Base-by-base conservation (phyloP, 2,888 invertebrate species). In the Drosophila formosana region DNA sequence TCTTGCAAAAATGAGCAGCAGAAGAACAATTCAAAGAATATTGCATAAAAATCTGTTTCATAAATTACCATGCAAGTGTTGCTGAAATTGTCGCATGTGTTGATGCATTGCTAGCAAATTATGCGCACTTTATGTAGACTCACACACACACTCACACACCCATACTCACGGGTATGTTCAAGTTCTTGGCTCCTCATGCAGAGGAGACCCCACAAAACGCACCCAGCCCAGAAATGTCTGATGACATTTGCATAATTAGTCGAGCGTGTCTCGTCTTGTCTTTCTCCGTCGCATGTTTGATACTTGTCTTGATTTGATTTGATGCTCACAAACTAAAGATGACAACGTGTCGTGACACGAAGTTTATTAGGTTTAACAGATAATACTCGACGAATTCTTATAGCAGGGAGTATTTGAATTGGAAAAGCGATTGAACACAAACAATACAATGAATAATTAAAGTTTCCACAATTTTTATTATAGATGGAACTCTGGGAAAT, bases 161-260 rank as follows among this genome's bases (percentile, higher is more conserved):
- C 9, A 28, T 28, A 18, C 23, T 8, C 11, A 32, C 5, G 50
- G 41, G n/a, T 45, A 45, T 52, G 46, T 39, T 63, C 23, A 37
- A 43, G 52, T 55, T 53, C 43, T 77, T 53, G 37, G 71, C 46
- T 34, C 28, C 73, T 58, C 64, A 71, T 70, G 41, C 45, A 37
- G 56, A 11, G 25, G 11, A 66, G 88, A 82, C 77, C 89, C 55
- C 88, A 77, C 84, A 85, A 63, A 63, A 58, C 9, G 49, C 50
- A 55, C 45, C 61, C 66, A 62, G 13, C 61, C 82, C 67, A 75
- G 74, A 61, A 63, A 53, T 60, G 83, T 72, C 88, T 80, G 88
- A 80, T 89, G 89, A 89, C 88, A 89, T 88, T 89, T 88, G 77
- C 87, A 86, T 88, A 88, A 88, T 88, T 88, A 88, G 88, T 89